Evolutionary conservation across 2,888 invertebrate genomes (phyloP), one percentile per base, ranked within the genome.

Genomic region (Drosophila formosana): DNA sequence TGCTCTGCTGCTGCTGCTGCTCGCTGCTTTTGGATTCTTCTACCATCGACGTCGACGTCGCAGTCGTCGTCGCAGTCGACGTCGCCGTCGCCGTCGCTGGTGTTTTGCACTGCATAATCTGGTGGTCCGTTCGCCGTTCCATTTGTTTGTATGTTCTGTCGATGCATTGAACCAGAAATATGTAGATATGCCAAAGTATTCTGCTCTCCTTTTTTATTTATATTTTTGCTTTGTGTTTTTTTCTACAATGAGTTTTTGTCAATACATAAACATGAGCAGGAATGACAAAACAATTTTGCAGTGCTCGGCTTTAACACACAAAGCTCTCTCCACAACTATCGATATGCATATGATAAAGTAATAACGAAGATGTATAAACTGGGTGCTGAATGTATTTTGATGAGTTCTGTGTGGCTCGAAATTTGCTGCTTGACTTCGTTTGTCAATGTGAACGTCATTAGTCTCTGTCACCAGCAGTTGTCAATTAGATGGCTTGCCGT

Each of bases 81-180:
- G 32, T 18, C 28, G 13, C 6, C 2, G 28, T 26, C 7, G 32
- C 23, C 23, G 56, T 4, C n/a, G 60, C 37, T 32, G 58, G 4
- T 57, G 25, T 23, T 52, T 62, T 50, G 30, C 57, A 49, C 26
- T 28, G 53, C 61, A 66, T 68, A 78, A 66, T 69, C 61, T 74
- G 52, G 41, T 66, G 53, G 68, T 49, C 58, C 47, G 41, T 55
- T 50, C 51, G 51, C 43, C 28, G 28, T 58, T 63, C 41, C 56
- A 50, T 72, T 60, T 66, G 26, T 39, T 25, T 56, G 25, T 62
- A 58, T 52, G 58, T 66, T 57, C 57, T 70, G 62, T 52, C 52
- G 51, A 85, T 85, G 88, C 83, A 83, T 88, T 83, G 83, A 86
- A 80, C 88, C 86, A 88, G 78, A 83, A 88, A 86, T 85, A 77